Conservation (phyloP, 2,888 invertebrate species). For the Tillus elongatus region DNA sequence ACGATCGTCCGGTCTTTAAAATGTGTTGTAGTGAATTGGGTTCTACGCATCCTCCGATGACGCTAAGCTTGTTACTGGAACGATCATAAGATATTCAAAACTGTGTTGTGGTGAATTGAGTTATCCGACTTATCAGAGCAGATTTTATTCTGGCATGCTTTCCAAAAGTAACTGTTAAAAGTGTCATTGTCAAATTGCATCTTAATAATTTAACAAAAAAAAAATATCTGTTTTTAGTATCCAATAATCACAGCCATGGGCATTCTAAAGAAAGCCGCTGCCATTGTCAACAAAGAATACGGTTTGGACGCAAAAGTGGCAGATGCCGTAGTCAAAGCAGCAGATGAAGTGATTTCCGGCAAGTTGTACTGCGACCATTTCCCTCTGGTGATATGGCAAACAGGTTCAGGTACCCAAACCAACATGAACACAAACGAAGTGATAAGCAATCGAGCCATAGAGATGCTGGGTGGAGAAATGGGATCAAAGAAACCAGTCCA, state of each 20-base stretch:
- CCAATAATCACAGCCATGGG: slow-evolving; percentile 93
- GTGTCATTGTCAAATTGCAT: no score
- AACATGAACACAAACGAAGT: slow-evolving; percentile 99
- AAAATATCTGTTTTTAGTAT: slow-evolving; percentile 58
- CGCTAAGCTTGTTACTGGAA: no score
- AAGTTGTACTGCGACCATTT: slow-evolving; percentile 92
- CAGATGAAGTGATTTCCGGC: slow-evolving; percentile 90
- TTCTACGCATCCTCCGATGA: no score
- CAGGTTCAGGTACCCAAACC: slow-evolving; percentile 96
- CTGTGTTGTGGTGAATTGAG: no score
- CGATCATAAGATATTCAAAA: no score
- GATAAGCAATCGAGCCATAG: slow-evolving; percentile 37
- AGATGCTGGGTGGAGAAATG: slow-evolving; percentile 56
- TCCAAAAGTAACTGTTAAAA: no score
- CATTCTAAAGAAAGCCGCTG: slow-evolving; percentile 95
- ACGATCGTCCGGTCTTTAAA: no score
- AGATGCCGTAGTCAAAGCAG: slow-evolving; percentile 81
- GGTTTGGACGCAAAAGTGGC: slow-evolving; percentile 84
- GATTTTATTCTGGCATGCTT: no score
- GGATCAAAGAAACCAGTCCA: slow-evolving; percentile 94
- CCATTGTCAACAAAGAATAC: slow-evolving; percentile 86
- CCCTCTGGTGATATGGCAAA: slow-evolving; percentile 98
- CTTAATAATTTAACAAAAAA: no score
- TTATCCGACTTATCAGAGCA: no score
- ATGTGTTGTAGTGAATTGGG: no score